Evolutionary conservation across 2,797 vertebrate species (phyloP).

Genomic region (Ctenochaetus hawaiiensis): DNA sequence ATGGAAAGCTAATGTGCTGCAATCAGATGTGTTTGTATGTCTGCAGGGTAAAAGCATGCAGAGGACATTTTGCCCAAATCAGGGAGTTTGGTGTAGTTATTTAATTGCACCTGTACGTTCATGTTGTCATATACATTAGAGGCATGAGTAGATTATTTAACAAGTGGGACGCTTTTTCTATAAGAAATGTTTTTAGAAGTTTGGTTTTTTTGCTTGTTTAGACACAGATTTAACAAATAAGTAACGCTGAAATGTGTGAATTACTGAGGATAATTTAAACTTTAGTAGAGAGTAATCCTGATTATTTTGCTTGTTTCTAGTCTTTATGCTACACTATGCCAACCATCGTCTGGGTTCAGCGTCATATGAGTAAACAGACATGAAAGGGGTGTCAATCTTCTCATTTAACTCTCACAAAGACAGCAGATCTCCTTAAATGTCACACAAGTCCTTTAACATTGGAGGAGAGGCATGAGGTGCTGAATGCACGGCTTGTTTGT

Average conservation of each 20-base stretch:
- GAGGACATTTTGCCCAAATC: not conserved
- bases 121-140: not conserved
- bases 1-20: constrained; percentile 22
- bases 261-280: no score
- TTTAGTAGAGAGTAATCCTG: no score
- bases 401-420: not conserved
- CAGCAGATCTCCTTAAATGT: not conserved
- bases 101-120: constrained; percentile 11
- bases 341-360: not conserved
- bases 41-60: not conserved
- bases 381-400: not conserved
- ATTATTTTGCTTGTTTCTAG: not conserved
- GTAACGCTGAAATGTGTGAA: no score
- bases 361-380: not conserved
- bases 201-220: not conserved
- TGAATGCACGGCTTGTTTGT: not conserved
- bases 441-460: not conserved
- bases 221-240: not conserved
- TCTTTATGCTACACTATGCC: not conserved
- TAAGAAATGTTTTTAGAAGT: no score
- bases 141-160: not conserved
- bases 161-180: not conserved
- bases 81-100: not conserved
- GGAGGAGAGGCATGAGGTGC: not conserved
- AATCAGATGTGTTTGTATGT: constrained; percentile 15